Evolutionary conservation across 2,888 invertebrate genomes (phyloP), one percentile per base, ranked within the genome.

Genomic region (Abrostola triplasia): DNA sequence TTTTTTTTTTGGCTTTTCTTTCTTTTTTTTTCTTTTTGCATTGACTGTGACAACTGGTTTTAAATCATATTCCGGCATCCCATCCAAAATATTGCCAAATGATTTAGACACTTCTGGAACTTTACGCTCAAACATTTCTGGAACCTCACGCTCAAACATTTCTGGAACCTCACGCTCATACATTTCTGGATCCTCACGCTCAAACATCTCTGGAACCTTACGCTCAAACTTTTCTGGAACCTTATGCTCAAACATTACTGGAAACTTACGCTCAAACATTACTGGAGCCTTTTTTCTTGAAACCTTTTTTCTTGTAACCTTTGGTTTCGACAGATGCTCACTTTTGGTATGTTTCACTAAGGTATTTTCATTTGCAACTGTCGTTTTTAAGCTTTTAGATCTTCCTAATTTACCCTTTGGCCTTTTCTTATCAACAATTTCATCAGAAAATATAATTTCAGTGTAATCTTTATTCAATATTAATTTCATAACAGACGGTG

Each of bases 371-470:
- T 1, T 6, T 24, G 8, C 8, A 36, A 0, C 24, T 7, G 54
- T 48, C 0, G 9, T 44, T 57, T 72, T 71, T 12, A 59, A 54
- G 12, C 72, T 59, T 59, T 72, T 57, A 0, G 44, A 59, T 41
- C 48, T 56, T 10, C 7, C 53, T 10, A 70, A 36, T 6, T 50
- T 50, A 36, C 1, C 2, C 24, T 38, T 38, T 4, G 12, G 37
- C 10, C 8, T 36, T 41, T 47, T 47, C 5, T 0, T 9, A 47
- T 47, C 13, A 35, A 37, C n/a, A 40, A 76, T 44, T 59, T 72
- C 48, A 36, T 72, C 50, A 11, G 77, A 71, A 72, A 59, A 76
- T 54, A 76, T 72, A 13, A 76, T 44, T 12, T 50, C 77, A 55
- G 77, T 47, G 38, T 71, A 72, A 36, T 71, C 67, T 60, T 66